Evolutionary conservation across 2,113 vertebrate species (phyloP), one percentile per base, ranked within the genome.

Genomic region (Aptenodytes patagonicus): DNA sequence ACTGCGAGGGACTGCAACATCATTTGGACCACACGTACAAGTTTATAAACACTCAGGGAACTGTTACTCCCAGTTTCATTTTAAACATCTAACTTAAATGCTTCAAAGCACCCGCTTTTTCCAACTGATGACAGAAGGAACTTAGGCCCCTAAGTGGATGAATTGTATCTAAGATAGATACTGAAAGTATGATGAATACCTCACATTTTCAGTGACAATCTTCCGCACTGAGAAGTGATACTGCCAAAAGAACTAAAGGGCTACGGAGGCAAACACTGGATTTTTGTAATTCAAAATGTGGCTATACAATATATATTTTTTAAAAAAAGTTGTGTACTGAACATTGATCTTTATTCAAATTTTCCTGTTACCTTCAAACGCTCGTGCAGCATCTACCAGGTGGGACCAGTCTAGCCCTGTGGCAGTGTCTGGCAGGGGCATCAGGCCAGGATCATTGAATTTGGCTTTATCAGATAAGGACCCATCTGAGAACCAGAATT

Each of bases 401-500:
- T 99, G 98, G 93, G 99, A 98, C 99, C 99, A 99, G 97, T 99
- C 99, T 97, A 99, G 97, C 91, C 98, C 99, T 28, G 98, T 98
- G 97, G 98, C 99, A 54, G 99, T 98, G 97, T 99, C 99, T 89
- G 99, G 99, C 90, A 99, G 99, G 92, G 99, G 99, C 99, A 99
- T 99, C 98, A 99, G 98, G 93, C 99, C 99, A 54, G 99, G 99
- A 97, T 99, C 99, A 98, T 98, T 98, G 96, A 98, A 99, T 98
- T 99, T 99, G 97, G 99, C 98, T 98, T 99, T 99, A 97, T 99
- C 99, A 96, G 99, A 99, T 97, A 99, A 98, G 96, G 99, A 99
- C 94, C 99, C 99, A 91, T 99, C 99, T 94, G 99, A 99, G 98
- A 99, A 99, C 99, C 99, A 99, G 98, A 99, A 99, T 97, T 99